Percentiles rank a stretch among this genome's conserved stretches.
Conservation (phyloP, 2,888 invertebrate species). For the Stenolophus ochropezus region DNA sequence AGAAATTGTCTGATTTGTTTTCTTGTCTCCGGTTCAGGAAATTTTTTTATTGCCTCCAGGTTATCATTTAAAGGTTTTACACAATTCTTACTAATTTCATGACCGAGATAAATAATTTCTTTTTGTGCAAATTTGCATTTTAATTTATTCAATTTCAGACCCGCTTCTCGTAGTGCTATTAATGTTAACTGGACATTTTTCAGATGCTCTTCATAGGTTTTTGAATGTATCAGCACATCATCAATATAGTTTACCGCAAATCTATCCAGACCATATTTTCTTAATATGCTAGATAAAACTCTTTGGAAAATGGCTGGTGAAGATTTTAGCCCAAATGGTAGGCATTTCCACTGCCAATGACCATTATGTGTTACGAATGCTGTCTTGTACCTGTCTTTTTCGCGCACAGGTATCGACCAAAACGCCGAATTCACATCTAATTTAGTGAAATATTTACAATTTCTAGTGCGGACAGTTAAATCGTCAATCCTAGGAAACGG, state of each 20-base stretch:
- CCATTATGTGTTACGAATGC: conserved; percentile 61
- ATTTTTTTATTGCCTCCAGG: background rate
- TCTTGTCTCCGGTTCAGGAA: conserved; percentile 34
- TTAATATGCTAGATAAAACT: conserved; percentile 44
- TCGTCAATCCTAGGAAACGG: background rate
- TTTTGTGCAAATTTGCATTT: conserved; percentile 2
- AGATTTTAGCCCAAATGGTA: conserved; percentile 62
- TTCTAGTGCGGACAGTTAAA: background rate
- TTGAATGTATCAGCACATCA: background rate
- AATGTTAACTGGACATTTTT: background rate
- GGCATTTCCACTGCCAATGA: conserved; percentile 60
- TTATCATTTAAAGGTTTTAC: background rate
- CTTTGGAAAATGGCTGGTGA: conserved; percentile 61
- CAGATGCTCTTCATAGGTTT: background rate
- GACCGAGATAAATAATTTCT: background rate
- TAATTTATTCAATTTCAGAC: background rate
- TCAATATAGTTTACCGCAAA: background rate
- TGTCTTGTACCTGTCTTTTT: conserved; percentile 62
- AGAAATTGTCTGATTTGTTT: conserved; percentile 51
- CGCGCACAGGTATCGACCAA: conserved; percentile 1
- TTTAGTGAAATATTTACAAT: conserved; percentile 3
- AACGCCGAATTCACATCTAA: conserved; percentile 17
- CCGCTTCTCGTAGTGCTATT: background rate
- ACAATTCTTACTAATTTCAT: background rate
- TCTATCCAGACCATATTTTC: background rate